Conservation (phyloP, 2,797 vertebrate species). For the Rhyacichthys aspro region DNA sequence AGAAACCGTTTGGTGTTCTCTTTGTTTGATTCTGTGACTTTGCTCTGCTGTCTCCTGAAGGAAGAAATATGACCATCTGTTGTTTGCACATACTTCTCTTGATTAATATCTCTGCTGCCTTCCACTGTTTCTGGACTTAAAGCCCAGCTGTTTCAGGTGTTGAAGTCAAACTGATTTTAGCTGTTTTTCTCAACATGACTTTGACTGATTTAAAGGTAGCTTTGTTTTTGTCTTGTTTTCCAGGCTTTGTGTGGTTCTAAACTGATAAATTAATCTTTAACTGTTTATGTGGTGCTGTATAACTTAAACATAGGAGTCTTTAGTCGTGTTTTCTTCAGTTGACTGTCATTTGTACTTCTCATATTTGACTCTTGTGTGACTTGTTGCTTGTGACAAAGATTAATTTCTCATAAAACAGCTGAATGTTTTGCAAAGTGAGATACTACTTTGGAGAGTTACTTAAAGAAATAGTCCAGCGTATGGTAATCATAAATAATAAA, state of each 20-base stretch:
- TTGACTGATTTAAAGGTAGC: neutral
- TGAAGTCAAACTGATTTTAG: constrained; percentile 10
- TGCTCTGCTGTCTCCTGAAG: constrained; percentile 6
- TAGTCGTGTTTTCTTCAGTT: no score
- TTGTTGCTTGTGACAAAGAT: constrained; percentile 16
- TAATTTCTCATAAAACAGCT: neutral
- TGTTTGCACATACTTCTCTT: constrained; percentile 23
- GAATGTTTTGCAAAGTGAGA: constrained; percentile 10
- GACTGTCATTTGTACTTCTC: no score
- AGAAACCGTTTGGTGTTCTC: constrained; percentile 14
- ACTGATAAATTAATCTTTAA: no score
- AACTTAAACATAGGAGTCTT: no score
- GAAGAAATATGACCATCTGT: constrained; percentile 23
- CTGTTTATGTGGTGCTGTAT: no score
- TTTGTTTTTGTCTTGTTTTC: neutral
- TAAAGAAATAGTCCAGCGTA: constrained; percentile 19
- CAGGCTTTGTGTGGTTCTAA: no score
- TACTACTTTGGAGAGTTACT: constrained; percentile 28
- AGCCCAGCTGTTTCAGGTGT: constrained; percentile 24
- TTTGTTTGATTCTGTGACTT: constrained; percentile 5
- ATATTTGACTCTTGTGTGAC: no score
- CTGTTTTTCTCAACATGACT: neutral
- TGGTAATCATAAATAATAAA: constrained; percentile 21
- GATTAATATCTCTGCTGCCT: constrained; percentile 27
- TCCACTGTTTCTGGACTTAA: constrained; percentile 7